Evolutionary conservation across 2,797 vertebrate genomes (phyloP), one percentile per base, ranked within the genome.

Genomic region (Takifugu rubripes): DNA sequence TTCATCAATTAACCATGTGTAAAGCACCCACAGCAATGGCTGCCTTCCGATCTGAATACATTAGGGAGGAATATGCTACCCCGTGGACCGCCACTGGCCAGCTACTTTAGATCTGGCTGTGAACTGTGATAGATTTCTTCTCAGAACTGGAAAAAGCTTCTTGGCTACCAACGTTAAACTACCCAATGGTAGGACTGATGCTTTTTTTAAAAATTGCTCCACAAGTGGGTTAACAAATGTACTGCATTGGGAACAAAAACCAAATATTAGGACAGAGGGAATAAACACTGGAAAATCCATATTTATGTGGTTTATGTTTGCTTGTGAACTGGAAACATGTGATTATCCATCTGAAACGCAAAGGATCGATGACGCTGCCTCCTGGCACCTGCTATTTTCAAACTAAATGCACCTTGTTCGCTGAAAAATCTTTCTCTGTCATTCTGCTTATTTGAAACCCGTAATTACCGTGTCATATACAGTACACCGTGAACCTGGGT

Each of bases 61-160:
- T 79, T 75, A 78, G 73, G 75, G 78, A 82, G 74, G 80, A 84
- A 84, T 83, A 74, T 77, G 70, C 82, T 80, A 74, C 71, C 67
- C 77, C 68, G 56, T 60, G 73, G 65, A 64, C 72, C 66, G 62
- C 33, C 54, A 75, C 75, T 86, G 81, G 75, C 80, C 80, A 72
- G 64, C 66, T 70, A 72, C 79, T 79, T 77, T 83, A 84, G 60
- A 84, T 84, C 71, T 82, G 76, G 57, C 74, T 76, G 70, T 84
- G 84, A 88, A 84, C 77, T 84, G 78, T 82, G 84, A 90, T 84
- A 74, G 78, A 88, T 89, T 80, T 83, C 71, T 72, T 64, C 67
- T 68, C 56, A 58, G 57, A 83, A 68, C 74, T 72, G 60, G 78
- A 68, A 74, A 63, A 82, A 74, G 77, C 63, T 73, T 62, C 58